Base-by-base conservation (phyloP, 2,113 vertebrate species). In the Mormyrus lacerda region DNA sequence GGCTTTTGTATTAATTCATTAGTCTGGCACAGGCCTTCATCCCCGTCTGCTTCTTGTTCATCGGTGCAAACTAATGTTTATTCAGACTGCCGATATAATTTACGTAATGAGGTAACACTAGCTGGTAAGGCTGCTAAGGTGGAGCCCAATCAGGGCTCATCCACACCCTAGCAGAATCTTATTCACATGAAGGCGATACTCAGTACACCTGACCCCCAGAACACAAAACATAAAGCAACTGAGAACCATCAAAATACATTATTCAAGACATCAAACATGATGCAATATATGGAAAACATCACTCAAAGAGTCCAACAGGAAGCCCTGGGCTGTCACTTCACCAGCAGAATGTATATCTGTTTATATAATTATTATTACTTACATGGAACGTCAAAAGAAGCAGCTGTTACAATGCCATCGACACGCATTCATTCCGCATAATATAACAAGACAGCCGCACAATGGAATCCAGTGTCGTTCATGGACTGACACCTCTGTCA, bases 401-500 rank as follows among this genome's bases (percentile, higher is more conserved):
- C 19, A 50, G 10, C n/a, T 8, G 35, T 44, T 21, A 45, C 50
- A 31, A 51, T 9, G 11, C 53, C 85, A 31, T 31, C 13, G 9
- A 51, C 53, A 17, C 53, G 1, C 51, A 24, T 65, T 87, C 53
- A 44, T 42, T 27, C 87, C 51, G 90, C 90, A 76, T 83, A 79
- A 61, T 17, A 90, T 90, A 69, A 69, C n/a, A 69, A 31, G 90
- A 90, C 89, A 90, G 88, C 15, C 31, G 1, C 79, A 87, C 51
- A 47, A 90, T 83, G 73, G 85, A 73, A 88, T 50, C 85, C 88
- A 55, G 85, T 88, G 90, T 90, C 91, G 89, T 27, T 65, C 44
- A 88, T 76, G 42, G 87, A 35, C 48, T 91, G 91, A 93, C 89
- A 73, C 88, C 85, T 83, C 79, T 87, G 89, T 91, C 85, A 89